Evolutionary conservation across 92 coral and sea anemone species (phyloP).

Genomic region (Muricea muricata): DNA sequence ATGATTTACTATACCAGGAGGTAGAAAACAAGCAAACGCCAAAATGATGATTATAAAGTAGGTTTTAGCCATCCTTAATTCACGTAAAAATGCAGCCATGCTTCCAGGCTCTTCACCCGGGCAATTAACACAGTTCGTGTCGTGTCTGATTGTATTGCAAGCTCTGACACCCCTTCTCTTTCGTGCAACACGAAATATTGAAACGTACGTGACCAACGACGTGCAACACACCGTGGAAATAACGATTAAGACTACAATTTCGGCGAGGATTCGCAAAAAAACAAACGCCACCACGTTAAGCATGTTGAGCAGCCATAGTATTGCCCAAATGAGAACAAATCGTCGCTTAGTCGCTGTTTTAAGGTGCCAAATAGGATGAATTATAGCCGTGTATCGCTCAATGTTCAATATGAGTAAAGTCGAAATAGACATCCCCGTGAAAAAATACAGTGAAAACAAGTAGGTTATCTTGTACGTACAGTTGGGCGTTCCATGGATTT

Average conservation of each 20-base stretch:
- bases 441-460: background rate
- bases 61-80: background rate
- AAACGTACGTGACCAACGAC: background rate
- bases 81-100: background rate
- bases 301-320: background rate
- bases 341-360: too few species aligned
- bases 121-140: background rate
- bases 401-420: background rate
- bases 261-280: background rate
- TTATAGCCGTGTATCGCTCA: background rate
- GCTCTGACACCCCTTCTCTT: too few species aligned
- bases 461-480: background rate
- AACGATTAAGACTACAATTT: too few species aligned
- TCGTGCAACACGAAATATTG: background rate
- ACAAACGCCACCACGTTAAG: background rate
- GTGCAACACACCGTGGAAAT: background rate
- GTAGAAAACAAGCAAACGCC: background rate
- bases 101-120: background rate
- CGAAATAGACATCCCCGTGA: background rate
- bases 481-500: background rate
- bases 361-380: background rate
- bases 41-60: background rate
- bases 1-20: background rate
- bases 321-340: background rate
- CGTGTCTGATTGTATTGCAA: too few species aligned